These are phyloP conservation scores for Drosophila atroscutellata DNA, from an alignment of 2,888 invertebrate species.

Conservation along the genomic window DNA sequence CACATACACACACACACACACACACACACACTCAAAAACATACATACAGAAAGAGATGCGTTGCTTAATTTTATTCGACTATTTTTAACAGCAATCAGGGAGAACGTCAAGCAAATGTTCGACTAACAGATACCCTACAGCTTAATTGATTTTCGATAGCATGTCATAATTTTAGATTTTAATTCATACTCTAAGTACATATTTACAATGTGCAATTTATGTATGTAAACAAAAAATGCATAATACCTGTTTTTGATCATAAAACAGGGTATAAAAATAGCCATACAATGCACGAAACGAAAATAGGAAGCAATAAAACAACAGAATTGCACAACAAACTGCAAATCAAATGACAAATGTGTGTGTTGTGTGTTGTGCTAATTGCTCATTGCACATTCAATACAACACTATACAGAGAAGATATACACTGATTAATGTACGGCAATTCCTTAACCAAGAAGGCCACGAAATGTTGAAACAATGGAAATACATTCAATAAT, in stretches of 20 bases:
- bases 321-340: conserved; percentile 61
- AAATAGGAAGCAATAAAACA: conserved; percentile 65
- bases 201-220: background rate
- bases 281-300: conserved; percentile 24
- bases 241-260: background rate
- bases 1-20: background rate
- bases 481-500: conserved; percentile 33
- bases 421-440: conserved; percentile 19
- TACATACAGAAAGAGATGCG: conserved; percentile 19
- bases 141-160: background rate
- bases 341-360: conserved; percentile 45
- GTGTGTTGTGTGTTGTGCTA: conserved; percentile 20
- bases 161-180: background rate
- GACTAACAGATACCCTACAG: background rate
- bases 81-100: conserved; percentile 44
- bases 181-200: background rate
- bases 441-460: conserved; percentile 63
- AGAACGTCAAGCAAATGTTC: background rate
- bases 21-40: background rate
- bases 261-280: background rate
- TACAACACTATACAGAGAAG: conserved; percentile 9
- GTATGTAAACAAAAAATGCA: background rate
- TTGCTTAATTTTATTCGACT: conserved; percentile 21
- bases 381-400: conserved; percentile 59
- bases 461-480: conserved; percentile 14